phyloP scores from a whole-genome alignment of 2,888 invertebrate species.

The Drosophila flavopinicola region DNA sequence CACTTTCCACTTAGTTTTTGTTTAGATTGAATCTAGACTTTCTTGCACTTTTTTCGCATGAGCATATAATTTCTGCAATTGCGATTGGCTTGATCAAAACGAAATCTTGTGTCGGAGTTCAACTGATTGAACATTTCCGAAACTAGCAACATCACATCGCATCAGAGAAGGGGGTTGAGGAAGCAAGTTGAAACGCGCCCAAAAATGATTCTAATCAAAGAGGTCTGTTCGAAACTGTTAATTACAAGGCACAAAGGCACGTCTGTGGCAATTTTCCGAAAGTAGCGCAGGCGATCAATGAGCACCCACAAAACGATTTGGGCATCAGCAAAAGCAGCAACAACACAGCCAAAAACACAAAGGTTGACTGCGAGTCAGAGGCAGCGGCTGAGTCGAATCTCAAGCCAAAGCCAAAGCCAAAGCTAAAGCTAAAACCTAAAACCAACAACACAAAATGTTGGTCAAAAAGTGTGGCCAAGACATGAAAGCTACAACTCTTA shows the following conservation, averaged over 20 bases:
- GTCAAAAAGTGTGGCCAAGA: slow-evolving; percentile 81
- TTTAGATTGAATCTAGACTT: too few relatives aligned
- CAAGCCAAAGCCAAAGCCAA: slow-evolving; percentile 15
- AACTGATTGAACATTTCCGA: slow-evolving; percentile 36
- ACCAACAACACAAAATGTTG: slow-evolving; percentile 67
- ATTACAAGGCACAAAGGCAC: slow-evolving; percentile 75
- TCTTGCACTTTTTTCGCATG: not conserved
- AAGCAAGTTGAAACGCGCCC: slow-evolving; percentile 63
- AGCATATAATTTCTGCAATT: not conserved
- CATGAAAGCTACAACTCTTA: slow-evolving; percentile 81
- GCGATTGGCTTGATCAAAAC: slow-evolving; percentile 14
- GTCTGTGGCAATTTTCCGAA: slow-evolving; percentile 76
- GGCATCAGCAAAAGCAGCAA: slow-evolving; percentile 33
- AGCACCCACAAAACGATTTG: slow-evolving; percentile 71
- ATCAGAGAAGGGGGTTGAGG: not conserved
- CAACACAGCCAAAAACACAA: slow-evolving; percentile 37
- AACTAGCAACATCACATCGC: slow-evolving; percentile 30
- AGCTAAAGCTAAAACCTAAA: slow-evolving; percentile 24
- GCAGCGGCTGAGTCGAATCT: not conserved
- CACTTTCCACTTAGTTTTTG: too few relatives aligned
- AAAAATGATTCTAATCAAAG: slow-evolving; percentile 77
- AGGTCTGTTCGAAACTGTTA: slow-evolving; percentile 69
- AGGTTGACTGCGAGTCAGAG: slow-evolving; percentile 25
- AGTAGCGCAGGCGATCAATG: slow-evolving; percentile 77
- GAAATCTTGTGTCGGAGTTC: slow-evolving; percentile 30